Evolutionary conservation across 2,888 invertebrate genomes (phyloP).

Genomic region (Metopia argyrocephala): DNA sequence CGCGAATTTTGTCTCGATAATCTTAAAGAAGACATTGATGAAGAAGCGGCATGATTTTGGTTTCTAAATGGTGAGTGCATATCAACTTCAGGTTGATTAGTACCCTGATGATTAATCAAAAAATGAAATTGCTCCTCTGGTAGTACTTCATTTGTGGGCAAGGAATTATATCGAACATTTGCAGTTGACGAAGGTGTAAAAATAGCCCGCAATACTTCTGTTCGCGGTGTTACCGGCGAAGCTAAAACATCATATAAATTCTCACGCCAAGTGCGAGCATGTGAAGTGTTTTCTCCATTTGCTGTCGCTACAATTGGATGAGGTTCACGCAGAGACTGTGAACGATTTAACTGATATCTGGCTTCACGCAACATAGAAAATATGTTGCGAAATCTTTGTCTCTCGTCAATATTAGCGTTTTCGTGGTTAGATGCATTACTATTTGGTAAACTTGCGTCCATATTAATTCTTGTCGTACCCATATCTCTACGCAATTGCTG

Average conservation of each 20-base stretch:
- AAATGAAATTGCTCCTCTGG: constrained; percentile 66
- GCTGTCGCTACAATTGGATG: background rate
- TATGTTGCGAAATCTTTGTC: constrained; percentile 67
- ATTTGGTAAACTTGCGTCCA: constrained; percentile 64
- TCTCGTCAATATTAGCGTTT: constrained; percentile 40
- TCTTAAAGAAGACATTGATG: constrained; percentile 39
- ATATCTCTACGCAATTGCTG: constrained; percentile 36
- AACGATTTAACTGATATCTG: constrained; percentile 65
- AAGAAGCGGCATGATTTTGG: constrained; percentile 11
- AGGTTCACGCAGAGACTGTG: constrained; percentile 55
- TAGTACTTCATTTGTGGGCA: constrained; percentile 54
- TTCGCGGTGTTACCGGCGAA: constrained; percentile 72
- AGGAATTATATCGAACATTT: constrained; percentile 70
- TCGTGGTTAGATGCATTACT: background rate
- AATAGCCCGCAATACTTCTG: constrained; percentile 73
- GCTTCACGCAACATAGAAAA: constrained; percentile 68
- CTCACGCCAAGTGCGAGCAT: constrained; percentile 72
- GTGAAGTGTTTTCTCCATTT: constrained; percentile 37
- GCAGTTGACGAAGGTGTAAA: constrained; percentile 72
- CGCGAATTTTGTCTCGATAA: constrained; percentile 57
- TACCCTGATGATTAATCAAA: constrained; percentile 40
- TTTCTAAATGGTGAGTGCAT: constrained; percentile 28
- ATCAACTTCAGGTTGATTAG: constrained; percentile 13
- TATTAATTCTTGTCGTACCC: constrained; percentile 67
- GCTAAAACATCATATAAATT: constrained; percentile 74